phyloP scores from a whole-genome alignment of 2,797 vertebrate genomes.

The Tragelaphus oryx region DNA sequence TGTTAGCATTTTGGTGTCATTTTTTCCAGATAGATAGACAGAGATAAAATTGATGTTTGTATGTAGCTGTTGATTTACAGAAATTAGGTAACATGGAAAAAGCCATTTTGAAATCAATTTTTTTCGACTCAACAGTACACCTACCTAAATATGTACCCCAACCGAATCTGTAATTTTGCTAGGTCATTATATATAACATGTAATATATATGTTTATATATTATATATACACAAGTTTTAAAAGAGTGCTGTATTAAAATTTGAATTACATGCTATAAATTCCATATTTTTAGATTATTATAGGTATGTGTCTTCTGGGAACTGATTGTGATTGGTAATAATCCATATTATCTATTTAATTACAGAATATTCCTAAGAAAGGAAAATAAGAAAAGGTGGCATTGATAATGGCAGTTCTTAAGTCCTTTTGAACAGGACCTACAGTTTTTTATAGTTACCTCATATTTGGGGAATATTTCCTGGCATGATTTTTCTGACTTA shows the following conservation, averaged over 20 bases:
- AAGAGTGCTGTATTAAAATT: neutral
- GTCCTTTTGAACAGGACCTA: neutral
- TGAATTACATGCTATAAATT: neutral
- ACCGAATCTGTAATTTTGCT: neutral
- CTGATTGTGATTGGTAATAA: neutral
- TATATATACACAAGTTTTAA: neutral
- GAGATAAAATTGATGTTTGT: neutral
- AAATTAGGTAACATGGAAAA: neutral
- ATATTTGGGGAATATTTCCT: neutral
- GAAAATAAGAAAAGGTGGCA: neutral
- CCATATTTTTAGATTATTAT: neutral
- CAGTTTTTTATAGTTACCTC: neutral
- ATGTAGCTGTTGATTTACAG: neutral
- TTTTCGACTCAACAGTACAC: neutral
- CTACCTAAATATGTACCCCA: neutral
- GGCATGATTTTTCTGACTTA: slow-evolving; percentile 6
- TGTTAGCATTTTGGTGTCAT: neutral
- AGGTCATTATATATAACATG: neutral
- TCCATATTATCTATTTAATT: neutral
- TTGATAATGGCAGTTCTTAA: neutral
- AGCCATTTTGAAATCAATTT: neutral
- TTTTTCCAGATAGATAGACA: neutral
- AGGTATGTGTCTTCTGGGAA: neutral
- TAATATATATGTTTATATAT: neutral
- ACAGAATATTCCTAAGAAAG: neutral